Conservation (phyloP, 2,797 vertebrate genomes). For the Holocentrus rufus region DNA sequence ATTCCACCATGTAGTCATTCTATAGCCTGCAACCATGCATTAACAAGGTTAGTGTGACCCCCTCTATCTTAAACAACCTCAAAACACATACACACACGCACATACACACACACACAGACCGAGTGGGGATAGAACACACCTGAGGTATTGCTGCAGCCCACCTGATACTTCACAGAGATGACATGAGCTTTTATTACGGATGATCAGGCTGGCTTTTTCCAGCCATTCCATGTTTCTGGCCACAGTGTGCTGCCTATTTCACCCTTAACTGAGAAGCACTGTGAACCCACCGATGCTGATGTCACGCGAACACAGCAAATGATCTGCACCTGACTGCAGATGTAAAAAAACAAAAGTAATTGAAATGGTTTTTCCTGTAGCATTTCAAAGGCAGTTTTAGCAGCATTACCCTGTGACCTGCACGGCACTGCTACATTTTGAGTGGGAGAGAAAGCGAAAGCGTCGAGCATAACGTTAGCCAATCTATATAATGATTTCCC, state of each 20-base stretch:
- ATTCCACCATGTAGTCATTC: slow-evolving; percentile 65
- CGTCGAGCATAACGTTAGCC: neutral
- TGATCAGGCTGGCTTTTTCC: slow-evolving; percentile 23
- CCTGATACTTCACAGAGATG: slow-evolving; percentile 42
- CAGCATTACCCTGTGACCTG: neutral
- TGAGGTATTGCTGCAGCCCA: slow-evolving; percentile 42
- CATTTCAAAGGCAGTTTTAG: too few species aligned
- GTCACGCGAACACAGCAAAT: too few species aligned
- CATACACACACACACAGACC: slow-evolving; percentile 41
- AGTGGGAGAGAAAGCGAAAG: neutral
- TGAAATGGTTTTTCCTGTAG: neutral
- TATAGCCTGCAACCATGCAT: slow-evolving; percentile 62
- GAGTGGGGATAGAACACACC: slow-evolving; percentile 59
- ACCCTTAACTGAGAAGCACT: too few species aligned
- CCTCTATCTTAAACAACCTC: neutral
- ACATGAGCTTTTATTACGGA: slow-evolving; percentile 19
- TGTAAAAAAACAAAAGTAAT: neutral
- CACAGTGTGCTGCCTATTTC: neutral
- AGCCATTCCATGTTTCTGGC: slow-evolving; percentile 32
- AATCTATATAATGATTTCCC: slow-evolving; percentile 24
- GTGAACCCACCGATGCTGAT: too few species aligned
- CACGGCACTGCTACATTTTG: slow-evolving; percentile 1
- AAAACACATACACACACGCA: slow-evolving; percentile 14
- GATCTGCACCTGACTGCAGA: too few species aligned
- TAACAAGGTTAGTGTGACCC: slow-evolving; percentile 71